These are phyloP conservation scores for Oncopodura yosiiana DNA, from an alignment of 1,140 invertebrate species.

Conservation along the genomic window DNA sequence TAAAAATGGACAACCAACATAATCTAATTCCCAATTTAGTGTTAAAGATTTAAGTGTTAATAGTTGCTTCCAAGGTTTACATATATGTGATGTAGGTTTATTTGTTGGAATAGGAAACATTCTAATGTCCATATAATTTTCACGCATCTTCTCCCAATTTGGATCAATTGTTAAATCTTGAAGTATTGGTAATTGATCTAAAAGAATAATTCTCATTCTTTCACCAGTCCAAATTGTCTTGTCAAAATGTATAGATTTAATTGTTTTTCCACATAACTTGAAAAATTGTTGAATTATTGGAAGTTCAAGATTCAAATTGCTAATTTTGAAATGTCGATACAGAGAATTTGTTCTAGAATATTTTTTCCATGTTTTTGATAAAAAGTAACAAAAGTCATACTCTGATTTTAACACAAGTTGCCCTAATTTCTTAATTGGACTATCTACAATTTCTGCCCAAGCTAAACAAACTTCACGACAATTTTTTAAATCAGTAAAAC, in stretches of 20 bases:
- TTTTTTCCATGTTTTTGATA: too few species aligned
- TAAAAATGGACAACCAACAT: slow-evolving; percentile 3
- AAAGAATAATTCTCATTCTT: neutral
- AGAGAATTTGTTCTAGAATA: neutral
- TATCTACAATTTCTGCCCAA: neutral
- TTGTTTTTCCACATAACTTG: neutral
- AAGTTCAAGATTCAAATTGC: neutral
- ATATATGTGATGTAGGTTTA: too few species aligned
- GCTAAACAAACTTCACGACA: slow-evolving; percentile 3
- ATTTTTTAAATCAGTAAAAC: neutral
- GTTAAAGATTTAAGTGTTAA: neutral
- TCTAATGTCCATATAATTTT: neutral
- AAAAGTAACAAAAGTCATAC: too few species aligned
- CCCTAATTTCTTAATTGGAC: neutral
- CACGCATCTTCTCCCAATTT: neutral
- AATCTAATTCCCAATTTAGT: neutral
- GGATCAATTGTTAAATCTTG: slow-evolving; percentile 8
- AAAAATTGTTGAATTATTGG: neutral
- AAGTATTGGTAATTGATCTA: neutral
- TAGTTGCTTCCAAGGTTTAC: too few species aligned
- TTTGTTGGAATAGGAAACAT: neutral
- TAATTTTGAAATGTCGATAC: neutral
- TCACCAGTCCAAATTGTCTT: neutral
- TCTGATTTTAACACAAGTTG: neutral
- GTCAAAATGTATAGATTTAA: slow-evolving; percentile 10